Percentiles rank a stretch among this genome's conserved stretches.
Evolutionary conservation across 2,888 invertebrate species (phyloP).

Genomic region (Isoperla grammatica): DNA sequence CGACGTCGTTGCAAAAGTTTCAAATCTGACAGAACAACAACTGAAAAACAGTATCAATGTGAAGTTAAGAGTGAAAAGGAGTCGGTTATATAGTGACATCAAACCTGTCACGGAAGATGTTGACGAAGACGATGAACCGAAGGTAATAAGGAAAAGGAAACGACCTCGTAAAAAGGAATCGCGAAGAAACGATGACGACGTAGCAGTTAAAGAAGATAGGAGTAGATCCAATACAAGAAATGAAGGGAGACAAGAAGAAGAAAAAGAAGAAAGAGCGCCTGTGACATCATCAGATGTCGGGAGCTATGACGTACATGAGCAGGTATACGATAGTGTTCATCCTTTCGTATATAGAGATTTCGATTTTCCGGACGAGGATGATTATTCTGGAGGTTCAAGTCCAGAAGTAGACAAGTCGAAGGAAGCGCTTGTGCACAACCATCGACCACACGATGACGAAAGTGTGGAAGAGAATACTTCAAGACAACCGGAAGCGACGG

Average conservation of each 20-base stretch:
- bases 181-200: background rate
- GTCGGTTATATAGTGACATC: background rate
- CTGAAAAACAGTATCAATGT: too few species aligned
- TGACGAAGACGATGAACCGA: background rate
- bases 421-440: background rate
- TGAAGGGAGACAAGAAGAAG: constrained; percentile 1
- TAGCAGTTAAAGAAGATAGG: background rate
- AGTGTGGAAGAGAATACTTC: background rate
- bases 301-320: too few species aligned
- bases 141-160: background rate
- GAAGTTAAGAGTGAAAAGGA: background rate
- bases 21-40: constrained; percentile 2
- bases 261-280: background rate
- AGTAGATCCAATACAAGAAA: background rate
- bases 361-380: too few species aligned
- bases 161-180: background rate
- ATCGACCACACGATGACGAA: background rate
- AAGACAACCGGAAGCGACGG: background rate
- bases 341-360: too few species aligned
- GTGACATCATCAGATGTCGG: too few species aligned
- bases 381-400: background rate
- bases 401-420: background rate
- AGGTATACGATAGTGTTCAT: too few species aligned
- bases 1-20: background rate
- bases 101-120: too few species aligned